Percentiles rank a stretch among this genome's conserved stretches.
Evolutionary conservation across 1,140 invertebrate species (phyloP).

Genomic region (Zaprionus africanus): DNA sequence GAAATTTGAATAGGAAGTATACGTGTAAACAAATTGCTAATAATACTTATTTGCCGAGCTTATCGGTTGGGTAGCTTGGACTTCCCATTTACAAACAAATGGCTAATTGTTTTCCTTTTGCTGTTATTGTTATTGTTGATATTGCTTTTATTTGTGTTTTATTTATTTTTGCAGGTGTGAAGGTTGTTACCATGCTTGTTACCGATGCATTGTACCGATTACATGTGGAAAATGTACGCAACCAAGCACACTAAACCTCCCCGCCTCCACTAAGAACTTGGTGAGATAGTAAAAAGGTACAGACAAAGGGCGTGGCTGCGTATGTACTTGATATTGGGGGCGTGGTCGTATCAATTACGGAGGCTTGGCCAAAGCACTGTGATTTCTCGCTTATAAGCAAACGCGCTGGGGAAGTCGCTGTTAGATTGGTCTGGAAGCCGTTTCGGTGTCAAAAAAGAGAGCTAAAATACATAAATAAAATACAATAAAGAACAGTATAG

Average conservation of each 20-base stretch:
- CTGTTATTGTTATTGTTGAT: background rate
- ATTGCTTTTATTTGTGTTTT: conserved; percentile 5
- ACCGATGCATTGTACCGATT: conserved; percentile 46
- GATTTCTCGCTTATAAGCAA: conserved; percentile 17
- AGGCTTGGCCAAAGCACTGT: conserved; percentile 3
- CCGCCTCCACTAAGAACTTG: background rate
- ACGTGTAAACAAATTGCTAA: conserved; percentile 64
- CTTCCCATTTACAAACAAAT: conserved; percentile 55
- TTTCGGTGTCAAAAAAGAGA: background rate
- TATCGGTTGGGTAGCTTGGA: conserved; percentile 53
- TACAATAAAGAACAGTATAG: background rate
- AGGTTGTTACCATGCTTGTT: conserved; percentile 15
- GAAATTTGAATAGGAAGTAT: conserved; percentile 56
- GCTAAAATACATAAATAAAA: background rate
- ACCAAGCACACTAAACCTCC: background rate
- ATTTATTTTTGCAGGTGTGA: conserved; percentile 43
- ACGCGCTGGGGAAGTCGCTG: background rate
- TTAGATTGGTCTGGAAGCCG: background rate
- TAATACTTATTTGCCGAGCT: conserved; percentile 69
- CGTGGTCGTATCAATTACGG: background rate
- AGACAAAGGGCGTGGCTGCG: conserved; percentile 25
- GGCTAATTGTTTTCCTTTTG: conserved; percentile 59
- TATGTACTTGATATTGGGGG: conserved; percentile 5
- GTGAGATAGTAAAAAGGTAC: conserved; percentile 9
- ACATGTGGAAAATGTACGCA: conserved; percentile 10